Evolutionary conservation across 2,113 vertebrate species (phyloP).

Genomic region (Sinocyclocheilus anophthalmus): DNA sequence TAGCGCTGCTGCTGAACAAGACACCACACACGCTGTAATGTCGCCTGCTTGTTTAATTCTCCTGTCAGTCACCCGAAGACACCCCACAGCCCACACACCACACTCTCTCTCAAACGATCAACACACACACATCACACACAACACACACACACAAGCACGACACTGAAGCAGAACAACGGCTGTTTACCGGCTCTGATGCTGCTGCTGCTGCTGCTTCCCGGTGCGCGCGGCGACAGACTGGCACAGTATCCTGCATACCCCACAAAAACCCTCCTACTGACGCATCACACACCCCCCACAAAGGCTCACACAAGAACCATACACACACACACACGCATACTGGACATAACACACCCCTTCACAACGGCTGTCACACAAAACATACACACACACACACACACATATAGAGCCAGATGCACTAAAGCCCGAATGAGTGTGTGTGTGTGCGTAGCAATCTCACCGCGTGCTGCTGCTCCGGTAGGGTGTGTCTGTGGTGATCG

Average conservation of each 20-base stretch:
- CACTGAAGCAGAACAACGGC: background rate
- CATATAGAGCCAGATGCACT: background rate
- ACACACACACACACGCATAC: too few relatives aligned
- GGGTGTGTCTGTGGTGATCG: background rate
- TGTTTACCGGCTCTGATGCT: constrained; percentile 11
- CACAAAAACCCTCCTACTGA: background rate
- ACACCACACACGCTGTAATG: background rate
- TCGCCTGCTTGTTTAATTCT: background rate
- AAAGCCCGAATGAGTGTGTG: background rate
- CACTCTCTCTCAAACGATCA: too few relatives aligned
- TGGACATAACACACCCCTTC: background rate
- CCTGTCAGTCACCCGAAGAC: background rate
- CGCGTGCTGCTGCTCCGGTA: background rate
- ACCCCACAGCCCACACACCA: too few relatives aligned
- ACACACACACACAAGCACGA: background rate
- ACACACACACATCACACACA: background rate
- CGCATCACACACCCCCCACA: background rate
- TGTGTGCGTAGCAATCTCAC: background rate
- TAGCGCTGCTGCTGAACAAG: background rate
- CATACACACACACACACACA: too few relatives aligned
- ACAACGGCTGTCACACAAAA: too few relatives aligned
- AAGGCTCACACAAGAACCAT: background rate
- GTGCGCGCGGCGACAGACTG: background rate
- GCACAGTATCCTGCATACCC: too few relatives aligned
- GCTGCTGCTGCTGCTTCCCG: constrained; percentile 18